phyloP scores from a whole-genome alignment of 2,113 vertebrate genomes.

The Brevimyrus niger region DNA sequence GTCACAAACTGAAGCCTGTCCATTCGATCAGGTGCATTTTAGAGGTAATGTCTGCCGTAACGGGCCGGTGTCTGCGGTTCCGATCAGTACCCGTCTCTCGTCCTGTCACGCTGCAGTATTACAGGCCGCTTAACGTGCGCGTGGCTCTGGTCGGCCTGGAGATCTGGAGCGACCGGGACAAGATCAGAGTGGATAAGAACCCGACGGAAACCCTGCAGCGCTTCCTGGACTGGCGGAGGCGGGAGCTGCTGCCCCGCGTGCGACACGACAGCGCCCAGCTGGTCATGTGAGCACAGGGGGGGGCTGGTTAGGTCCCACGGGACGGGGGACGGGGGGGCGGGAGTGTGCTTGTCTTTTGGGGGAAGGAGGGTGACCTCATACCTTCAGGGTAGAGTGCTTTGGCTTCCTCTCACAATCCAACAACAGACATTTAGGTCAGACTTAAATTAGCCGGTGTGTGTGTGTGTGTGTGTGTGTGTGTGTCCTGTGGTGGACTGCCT shows the following conservation, averaged over 20 bases:
- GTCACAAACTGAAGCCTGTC: background rate
- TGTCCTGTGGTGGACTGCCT: background rate
- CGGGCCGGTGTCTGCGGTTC: background rate
- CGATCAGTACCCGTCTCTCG: background rate
- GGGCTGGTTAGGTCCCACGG: background rate
- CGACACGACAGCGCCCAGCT: constrained; percentile 89
- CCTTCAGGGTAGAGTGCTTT: background rate
- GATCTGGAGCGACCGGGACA: constrained; percentile 74
- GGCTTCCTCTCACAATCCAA: background rate
- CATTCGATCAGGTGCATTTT: background rate
- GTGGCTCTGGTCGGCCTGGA: constrained; percentile 79
- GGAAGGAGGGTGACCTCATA: background rate
- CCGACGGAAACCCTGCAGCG: constrained; percentile 62
- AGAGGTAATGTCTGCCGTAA: background rate
- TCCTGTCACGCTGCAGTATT: constrained; percentile 63
- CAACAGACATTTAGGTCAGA: background rate
- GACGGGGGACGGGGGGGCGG: background rate
- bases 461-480: background rate
- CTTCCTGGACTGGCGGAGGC: constrained; percentile 77
- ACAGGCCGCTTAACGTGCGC: constrained; percentile 72
- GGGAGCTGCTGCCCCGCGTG: constrained; percentile 68
- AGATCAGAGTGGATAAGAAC: constrained; percentile 56
- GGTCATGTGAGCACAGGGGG: constrained; percentile 68
- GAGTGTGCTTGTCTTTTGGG: too few relatives aligned
- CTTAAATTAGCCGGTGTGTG: background rate